Conservation (phyloP, 23 tunicate species). For the Ciona savignyi region DNA sequence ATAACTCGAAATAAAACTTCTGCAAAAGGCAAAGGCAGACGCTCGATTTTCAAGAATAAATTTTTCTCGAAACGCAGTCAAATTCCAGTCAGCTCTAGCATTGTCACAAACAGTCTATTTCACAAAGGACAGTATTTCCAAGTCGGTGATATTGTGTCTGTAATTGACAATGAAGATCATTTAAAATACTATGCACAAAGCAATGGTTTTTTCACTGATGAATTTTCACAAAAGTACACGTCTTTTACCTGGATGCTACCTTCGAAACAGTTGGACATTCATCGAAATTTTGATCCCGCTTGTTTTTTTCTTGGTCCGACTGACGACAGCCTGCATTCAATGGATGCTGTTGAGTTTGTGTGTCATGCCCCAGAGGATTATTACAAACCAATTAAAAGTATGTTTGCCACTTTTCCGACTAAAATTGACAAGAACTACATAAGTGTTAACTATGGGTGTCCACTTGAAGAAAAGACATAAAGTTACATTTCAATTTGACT, state of each 20-base stretch:
- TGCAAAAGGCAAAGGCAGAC: slow-evolving; percentile 65
- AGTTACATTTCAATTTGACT: too few relatives aligned
- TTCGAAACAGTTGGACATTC: not conserved
- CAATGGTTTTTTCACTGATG: slow-evolving; percentile 51
- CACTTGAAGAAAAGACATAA: too few relatives aligned
- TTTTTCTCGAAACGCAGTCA: slow-evolving; percentile 5
- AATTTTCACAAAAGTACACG: slow-evolving; percentile 60
- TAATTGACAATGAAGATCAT: slow-evolving; percentile 56
- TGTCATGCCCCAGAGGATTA: slow-evolving; percentile 56
- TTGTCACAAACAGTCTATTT: slow-evolving; percentile 40
- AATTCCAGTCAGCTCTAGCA: slow-evolving; percentile 3
- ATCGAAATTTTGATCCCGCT: slow-evolving; percentile 37
- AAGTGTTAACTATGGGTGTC: too few relatives aligned
- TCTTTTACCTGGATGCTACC: slow-evolving; percentile 68
- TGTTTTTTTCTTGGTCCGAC: slow-evolving; percentile 36
- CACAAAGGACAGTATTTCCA: slow-evolving; percentile 78
- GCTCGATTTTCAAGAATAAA: slow-evolving; percentile 49
- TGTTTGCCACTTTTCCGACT: slow-evolving; percentile 18
- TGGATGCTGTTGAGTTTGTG: slow-evolving; percentile 47
- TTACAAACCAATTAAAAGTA: slow-evolving; percentile 31
- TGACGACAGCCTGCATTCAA: slow-evolving; percentile 34
- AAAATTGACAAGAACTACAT: slow-evolving; percentile 21
- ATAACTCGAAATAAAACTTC: slow-evolving; percentile 27
- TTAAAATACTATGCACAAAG: slow-evolving; percentile 82
- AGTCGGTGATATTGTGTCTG: slow-evolving; percentile 72